phyloP scores from a whole-genome alignment of 2,113 vertebrate species.

The Onychostoma macrolepis region DNA sequence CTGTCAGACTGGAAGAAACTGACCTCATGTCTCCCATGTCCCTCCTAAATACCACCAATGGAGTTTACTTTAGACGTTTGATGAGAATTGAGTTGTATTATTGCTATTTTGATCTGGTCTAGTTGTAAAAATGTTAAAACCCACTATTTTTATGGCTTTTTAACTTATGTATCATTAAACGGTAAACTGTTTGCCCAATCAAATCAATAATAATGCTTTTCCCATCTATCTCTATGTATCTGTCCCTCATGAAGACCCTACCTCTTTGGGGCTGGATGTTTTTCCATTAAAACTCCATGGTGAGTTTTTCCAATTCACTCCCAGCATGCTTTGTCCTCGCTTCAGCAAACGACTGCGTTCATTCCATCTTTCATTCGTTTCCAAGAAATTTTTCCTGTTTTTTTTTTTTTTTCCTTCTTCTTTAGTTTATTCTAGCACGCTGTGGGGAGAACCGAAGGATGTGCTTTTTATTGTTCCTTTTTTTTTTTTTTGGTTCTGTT shows the following conservation, averaged over 20 bases:
- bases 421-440: slow-evolving; percentile 57
- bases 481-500: slow-evolving; percentile 5
- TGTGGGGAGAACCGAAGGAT: slow-evolving; percentile 27
- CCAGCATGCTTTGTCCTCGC: slow-evolving; percentile 81
- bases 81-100: not conserved
- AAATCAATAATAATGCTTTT: slow-evolving; percentile 84
- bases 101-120: not conserved
- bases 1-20: slow-evolving; percentile 22
- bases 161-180: slow-evolving; percentile 43
- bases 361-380: slow-evolving; percentile 66
- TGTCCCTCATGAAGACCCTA: slow-evolving; percentile 92
- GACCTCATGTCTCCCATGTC: slow-evolving; percentile 1
- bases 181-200: slow-evolving; percentile 72
- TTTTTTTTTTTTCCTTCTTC: slow-evolving; percentile 54
- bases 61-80: not conserved
- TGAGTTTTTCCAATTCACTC: slow-evolving; percentile 89
- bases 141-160: not conserved
- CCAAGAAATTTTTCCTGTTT: slow-evolving; percentile 57
- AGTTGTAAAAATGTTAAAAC: not conserved
- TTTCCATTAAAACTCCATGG: slow-evolving; percentile 99
- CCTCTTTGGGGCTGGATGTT: slow-evolving; percentile 99
- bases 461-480: slow-evolving; percentile 31
- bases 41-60: slow-evolving; percentile 2
- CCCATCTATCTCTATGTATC: slow-evolving; percentile 93
- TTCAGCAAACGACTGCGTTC: slow-evolving; percentile 65